phyloP scores from a whole-genome alignment of 1,140 invertebrate genomes.

The Aphelenchoides avenae region DNA sequence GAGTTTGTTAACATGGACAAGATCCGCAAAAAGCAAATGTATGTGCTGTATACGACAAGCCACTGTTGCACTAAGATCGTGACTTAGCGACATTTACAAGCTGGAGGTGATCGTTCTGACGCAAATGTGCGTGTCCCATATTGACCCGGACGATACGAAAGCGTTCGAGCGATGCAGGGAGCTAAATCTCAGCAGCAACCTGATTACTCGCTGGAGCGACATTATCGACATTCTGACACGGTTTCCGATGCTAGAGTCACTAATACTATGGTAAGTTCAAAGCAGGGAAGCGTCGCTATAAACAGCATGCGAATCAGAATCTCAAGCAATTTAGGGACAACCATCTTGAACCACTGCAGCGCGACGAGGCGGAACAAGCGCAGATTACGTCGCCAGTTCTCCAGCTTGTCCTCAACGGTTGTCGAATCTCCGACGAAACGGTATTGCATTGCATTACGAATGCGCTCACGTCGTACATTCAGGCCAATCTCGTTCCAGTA shows the following conservation, averaged over 20 bases:
- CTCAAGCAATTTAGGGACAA: conserved; percentile 32
- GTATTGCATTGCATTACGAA: conserved; percentile 23
- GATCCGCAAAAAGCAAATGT: conserved; percentile 14
- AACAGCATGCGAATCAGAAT: no score
- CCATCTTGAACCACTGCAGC: conserved; percentile 19
- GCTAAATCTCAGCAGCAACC: no score
- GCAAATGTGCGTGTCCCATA: no score
- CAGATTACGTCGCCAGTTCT: background rate
- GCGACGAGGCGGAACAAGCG: background rate
- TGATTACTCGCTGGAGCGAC: no score
- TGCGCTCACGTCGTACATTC: conserved; percentile 19
- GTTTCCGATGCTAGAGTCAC: conserved; percentile 20
- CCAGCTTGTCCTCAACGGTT: conserved; percentile 26
- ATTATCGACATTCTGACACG: conserved; percentile 13
- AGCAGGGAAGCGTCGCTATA: no score
- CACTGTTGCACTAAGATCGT: no score
- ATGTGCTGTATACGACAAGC: no score
- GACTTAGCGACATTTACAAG: no score
- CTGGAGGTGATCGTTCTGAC: no score
- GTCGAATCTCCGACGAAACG: conserved; percentile 19
- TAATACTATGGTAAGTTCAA: no score
- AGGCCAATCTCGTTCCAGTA: conserved; percentile 17
- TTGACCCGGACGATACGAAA: no score
- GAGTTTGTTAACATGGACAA: conserved; percentile 37
- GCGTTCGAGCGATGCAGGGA: no score